Evolutionary conservation across 2,113 vertebrate species (phyloP), one percentile per base, ranked within the genome.

Genomic region (Elgaria multicarinata): DNA sequence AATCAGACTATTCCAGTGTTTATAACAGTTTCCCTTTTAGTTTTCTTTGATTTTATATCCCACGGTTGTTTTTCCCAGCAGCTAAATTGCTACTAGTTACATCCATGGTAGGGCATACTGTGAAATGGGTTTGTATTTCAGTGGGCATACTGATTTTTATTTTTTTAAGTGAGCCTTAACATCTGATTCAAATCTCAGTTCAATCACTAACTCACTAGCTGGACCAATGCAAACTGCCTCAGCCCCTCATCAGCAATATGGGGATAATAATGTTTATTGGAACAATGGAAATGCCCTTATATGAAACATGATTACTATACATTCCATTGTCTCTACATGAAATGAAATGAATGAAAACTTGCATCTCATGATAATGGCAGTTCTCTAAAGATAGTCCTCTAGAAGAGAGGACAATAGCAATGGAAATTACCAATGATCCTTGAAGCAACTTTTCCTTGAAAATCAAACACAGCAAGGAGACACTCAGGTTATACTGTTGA

Each of bases 381-480:
- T 44, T 85, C 33, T 36, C 53, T 10, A 3, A 9, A 64, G 36
- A 10, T 46, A 39, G 36, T 62, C 36, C 26, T 86, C 36, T 8
- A 67, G 64, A 22, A 62, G 46, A 86, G 24, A 58, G 28, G 71
- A 44, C 55, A 7, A 85, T 26, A 39, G 33, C 12, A 36, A 28
- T 92, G 82, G 90, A 92, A 88, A 79, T 81, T 26, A 85, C 81
- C 76, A 86, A 64, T 69, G 64, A 90, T 88, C 16, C 83, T 83
- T 44, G 88, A 16, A 91, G 55, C n/a, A 53, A 62, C 88, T 90
- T 92, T 93, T 84, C 94, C 83, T 67, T 66, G 31, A 79, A 91
- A 0, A 91, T 84, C 90, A 92, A 71, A 94, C 89, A 36, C 91
- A 91, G 24, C 66, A 85, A 91, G 31, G 58, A 93, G 85, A 90